phyloP scores from a whole-genome alignment of 2,113 vertebrate species.

The Oncorhynchus masou region DNA sequence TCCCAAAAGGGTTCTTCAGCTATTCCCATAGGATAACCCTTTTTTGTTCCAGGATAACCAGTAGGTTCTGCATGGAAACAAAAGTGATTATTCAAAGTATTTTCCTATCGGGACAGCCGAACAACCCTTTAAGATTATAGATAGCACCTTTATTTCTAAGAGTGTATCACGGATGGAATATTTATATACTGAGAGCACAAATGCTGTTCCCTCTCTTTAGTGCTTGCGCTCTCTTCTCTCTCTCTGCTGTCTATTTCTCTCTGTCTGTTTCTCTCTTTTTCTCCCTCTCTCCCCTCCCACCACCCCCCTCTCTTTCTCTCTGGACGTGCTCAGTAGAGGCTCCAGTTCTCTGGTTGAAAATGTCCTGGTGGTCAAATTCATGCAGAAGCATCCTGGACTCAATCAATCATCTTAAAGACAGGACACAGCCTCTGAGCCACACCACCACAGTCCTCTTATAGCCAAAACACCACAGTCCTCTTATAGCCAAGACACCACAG shows the following conservation, averaged over 20 bases:
- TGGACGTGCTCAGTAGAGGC: not conserved
- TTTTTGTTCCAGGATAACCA: too few species aligned
- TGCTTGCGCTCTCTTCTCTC: not conserved
- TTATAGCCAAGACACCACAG: too few species aligned
- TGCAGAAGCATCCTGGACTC: not conserved
- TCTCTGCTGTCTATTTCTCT: not conserved
- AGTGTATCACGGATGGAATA: not conserved
- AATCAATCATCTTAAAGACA: not conserved
- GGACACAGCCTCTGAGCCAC: not conserved
- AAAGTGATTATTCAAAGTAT: too few species aligned
- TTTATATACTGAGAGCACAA: conserved; percentile 1
- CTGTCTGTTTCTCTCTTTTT: too few species aligned
- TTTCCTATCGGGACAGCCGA: too few species aligned
- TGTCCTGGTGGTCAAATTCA: not conserved
- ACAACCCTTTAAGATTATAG: too few species aligned
- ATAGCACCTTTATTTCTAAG: too few species aligned
- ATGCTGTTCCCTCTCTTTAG: not conserved
- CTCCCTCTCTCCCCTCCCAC: too few species aligned
- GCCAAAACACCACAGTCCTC: too few species aligned
- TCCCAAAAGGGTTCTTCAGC: too few species aligned
- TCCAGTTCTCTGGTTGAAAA: not conserved
- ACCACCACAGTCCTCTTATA: not conserved
- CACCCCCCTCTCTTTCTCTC: not conserved
- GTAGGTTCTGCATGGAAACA: too few species aligned
- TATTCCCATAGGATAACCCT: too few species aligned